Evolutionary conservation across 2,797 vertebrate species (phyloP), one percentile per base, ranked within the genome.

Genomic region (Channa striata): DNA sequence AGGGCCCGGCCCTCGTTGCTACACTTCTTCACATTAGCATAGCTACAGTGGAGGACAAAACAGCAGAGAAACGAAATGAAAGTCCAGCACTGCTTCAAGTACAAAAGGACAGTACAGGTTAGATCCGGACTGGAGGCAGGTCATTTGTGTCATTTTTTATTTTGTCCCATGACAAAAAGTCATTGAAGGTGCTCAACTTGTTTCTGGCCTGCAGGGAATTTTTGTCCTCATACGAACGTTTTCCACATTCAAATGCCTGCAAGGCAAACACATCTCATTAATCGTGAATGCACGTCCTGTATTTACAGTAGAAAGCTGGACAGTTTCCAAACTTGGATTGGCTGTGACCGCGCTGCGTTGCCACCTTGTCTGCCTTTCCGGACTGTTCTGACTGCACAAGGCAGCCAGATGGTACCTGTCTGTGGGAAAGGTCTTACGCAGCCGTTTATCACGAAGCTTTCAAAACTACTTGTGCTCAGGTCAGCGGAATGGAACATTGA

Each of bases 1-100:
- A 99, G 93, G 60, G 98, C 98, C 42, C 98, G 96, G 46, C 98
- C 98, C 88, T 99, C 98, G 42, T 99, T 99, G 89, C 98, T 99
- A 88, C 98, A 99, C 75, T 99, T 99, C 91, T 99, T 99, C 68
- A 99, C 98, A 6, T 98, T 99, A n/a, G 97, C 97, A 11, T 99
- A 99, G 72, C 98, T 99, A 3, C 60, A 57, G 74, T 0, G 19
- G 21, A 68, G 43, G 53, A 54, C 8, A 12, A 13, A 33, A 2
- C 20, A 40, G 25, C 10, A 42, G 43, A 46, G 9, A 8, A 1
- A 11, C 0, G n/a, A 23, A 34, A 42, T 11, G 37, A 2, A 8
- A 58, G 5, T 16, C 71, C 6, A 72, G 57, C 10, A 33, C n/a
- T 1, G 17, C 0, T 6, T 4, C 8, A 44, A 42, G 48, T 10